Conservation (phyloP, 2,113 vertebrate genomes). For the Orcinus orca region DNA sequence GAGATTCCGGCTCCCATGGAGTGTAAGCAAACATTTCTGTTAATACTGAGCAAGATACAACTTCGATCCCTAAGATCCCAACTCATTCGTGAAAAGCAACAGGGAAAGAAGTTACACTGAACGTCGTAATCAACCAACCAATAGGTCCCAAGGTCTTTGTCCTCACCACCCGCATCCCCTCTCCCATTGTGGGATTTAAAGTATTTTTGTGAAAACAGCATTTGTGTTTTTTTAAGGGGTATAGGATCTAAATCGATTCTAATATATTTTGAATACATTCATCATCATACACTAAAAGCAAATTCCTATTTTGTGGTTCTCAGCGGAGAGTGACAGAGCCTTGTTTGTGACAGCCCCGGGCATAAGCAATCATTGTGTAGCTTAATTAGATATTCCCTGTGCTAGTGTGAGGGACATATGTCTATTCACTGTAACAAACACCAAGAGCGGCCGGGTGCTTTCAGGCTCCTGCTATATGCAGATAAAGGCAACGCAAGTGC, state of each 20-base stretch:
- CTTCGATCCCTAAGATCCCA: background rate
- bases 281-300: constrained; percentile 75
- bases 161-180: background rate
- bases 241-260: constrained; percentile 70
- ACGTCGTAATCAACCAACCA: no score
- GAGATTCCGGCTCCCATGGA: no score
- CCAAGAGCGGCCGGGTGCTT: constrained; percentile 75
- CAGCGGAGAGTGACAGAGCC: constrained; percentile 81
- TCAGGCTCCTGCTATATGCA: constrained; percentile 74
- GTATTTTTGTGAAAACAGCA: background rate
- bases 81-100: background rate
- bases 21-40: background rate
- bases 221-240: background rate
- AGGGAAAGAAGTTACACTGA: background rate
- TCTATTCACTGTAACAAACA: constrained; percentile 81
- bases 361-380: constrained; percentile 82
- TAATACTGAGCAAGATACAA: background rate
- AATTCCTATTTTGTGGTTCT: constrained; percentile 80
- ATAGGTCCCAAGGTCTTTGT: background rate
- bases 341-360: constrained; percentile 82
- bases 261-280: constrained; percentile 82
- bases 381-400: constrained; percentile 85
- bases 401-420: constrained; percentile 86
- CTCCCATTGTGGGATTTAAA: background rate
- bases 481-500: constrained; percentile 85